phyloP scores from a whole-genome alignment of 2,888 invertebrate species.

The Leptinotarsa rubiginosa region DNA sequence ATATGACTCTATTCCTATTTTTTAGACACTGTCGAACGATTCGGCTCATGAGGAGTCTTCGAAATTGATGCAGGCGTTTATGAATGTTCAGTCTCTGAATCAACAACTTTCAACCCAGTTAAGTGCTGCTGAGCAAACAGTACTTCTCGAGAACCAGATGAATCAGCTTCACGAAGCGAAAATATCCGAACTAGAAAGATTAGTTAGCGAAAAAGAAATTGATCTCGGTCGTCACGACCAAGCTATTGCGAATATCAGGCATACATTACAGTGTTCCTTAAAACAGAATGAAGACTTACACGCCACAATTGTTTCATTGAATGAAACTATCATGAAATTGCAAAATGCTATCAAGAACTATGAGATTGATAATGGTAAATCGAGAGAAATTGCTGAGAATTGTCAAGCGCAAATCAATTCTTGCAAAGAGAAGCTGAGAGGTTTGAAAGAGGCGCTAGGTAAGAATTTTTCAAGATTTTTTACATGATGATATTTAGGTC shows the following conservation, averaged over 20 bases:
- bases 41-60: slow-evolving; percentile 53
- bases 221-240: slow-evolving; percentile 54
- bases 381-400: slow-evolving; percentile 43
- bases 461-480: not conserved
- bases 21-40: slow-evolving; percentile 56
- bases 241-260: slow-evolving; percentile 60
- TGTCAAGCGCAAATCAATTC: slow-evolving; percentile 48
- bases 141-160: slow-evolving; percentile 53
- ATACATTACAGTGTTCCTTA: slow-evolving; percentile 61
- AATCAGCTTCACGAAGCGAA: slow-evolving; percentile 55
- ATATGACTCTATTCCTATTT: slow-evolving; percentile 37
- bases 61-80: slow-evolving; percentile 51
- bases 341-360: slow-evolving; percentile 47
- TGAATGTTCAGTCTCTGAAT: slow-evolving; percentile 53
- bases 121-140: slow-evolving; percentile 53
- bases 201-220: slow-evolving; percentile 55
- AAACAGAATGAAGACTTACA: slow-evolving; percentile 57
- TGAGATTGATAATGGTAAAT: slow-evolving; percentile 47
- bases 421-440: slow-evolving; percentile 52
- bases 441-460: slow-evolving; percentile 48
- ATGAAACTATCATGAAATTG: slow-evolving; percentile 51
- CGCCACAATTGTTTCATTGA: slow-evolving; percentile 49
- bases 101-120: slow-evolving; percentile 52
- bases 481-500: too few species aligned
- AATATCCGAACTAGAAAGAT: slow-evolving; percentile 57